Evolutionary conservation across 2,888 invertebrate species (phyloP), one percentile per base, ranked within the genome.

Genomic region (Stenchaetothrips biformis): DNA sequence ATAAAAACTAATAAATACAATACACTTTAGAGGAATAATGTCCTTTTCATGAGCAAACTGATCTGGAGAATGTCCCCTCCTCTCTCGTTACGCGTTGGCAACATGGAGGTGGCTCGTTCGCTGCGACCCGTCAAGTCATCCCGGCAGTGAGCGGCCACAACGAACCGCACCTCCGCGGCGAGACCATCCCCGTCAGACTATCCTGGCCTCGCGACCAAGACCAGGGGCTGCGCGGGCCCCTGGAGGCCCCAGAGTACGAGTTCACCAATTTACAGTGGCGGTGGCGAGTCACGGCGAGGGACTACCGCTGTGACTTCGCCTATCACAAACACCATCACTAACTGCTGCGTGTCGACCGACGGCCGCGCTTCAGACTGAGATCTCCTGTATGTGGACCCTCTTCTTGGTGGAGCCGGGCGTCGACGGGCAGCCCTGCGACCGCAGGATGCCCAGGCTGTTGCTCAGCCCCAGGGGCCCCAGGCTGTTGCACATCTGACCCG

Each of bases 341-440:
- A 16, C 53, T 53, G 16, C 78, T 47, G 18, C 48, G 78, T 25
- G 25, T 13, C 48, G 37, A 67, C 53, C 53, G 79, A 27, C 49
- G 49, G 79, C 37, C 21, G 77, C 78, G 27, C 77, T 89, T 92
- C 91, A 95, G 89, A 95, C 95, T 82, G 95, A 95, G 89, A 96
- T 96, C 88, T 96, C 95, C 88, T 95, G 95, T 87, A 96, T 96
- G 89, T 95, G 95, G 85, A 96, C 95, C 87, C 95, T 91, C 88
- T 95, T 95, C 88, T 95, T 95, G 89, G 92, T 92, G 83, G 93
- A 92, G 81, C 93, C 92, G 11, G 93, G 93, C 0, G 93, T 92
- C 77, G 90, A 91, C 7, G 92, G 92, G 18, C 89, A 87, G 7
- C 87, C 87, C 81, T 89, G 88, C 83, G 92, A 89, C 82, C 92